Base-by-base conservation (phyloP, 2,797 vertebrate species). In the Cirrhinus mrigala region DNA sequence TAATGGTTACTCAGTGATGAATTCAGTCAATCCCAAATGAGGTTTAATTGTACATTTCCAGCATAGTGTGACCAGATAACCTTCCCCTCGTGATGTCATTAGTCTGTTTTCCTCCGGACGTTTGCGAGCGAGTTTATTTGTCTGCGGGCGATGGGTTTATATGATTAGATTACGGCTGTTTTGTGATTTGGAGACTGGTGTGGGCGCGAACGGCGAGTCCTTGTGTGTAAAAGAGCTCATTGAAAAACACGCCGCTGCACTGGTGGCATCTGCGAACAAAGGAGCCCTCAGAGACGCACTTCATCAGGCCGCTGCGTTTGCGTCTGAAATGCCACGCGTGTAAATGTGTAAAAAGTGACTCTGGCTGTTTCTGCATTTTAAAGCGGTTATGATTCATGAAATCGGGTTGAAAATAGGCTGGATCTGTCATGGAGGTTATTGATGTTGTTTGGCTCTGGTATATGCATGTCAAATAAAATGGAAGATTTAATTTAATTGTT, bases 241-340 rank as follows among this genome's bases (percentile, higher is more conserved):
- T 90, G 86, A 86, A 79, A 91, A 90, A 86, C 88, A 89, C 69
- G 79, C 79, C 87, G 82, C 80, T 48, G 71, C 85, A 83, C 81
- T 86, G 77, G 87, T 83, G 87, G 79, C 84, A 79, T 90, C 86
- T 85, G 85, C 82, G 89, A 89, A 90, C 88, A 90, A 85, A 87
- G 87, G 48, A 44, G 20, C 27, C 56, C 81, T 82, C 69, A 58
- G 52, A 71, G 37, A 56, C 18, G 1, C 68, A 20, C 58, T 73
- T 76, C 52, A 56, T 76, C 82, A 74, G 71, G 73, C 40, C 48
- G 52, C 78, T 66, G 56, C 68, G 60, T 62, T 54, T 71, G 54
- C 37, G 15, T 29, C 62, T 76, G 10, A 82, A 86, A 88, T 58
- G 77, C 33, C 54, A 77, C 1, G 83, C 24, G 50, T 52, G 40